These are phyloP conservation scores for Vidua macroura DNA, from an alignment of 2,113 vertebrate species.

Conservation along the genomic window DNA sequence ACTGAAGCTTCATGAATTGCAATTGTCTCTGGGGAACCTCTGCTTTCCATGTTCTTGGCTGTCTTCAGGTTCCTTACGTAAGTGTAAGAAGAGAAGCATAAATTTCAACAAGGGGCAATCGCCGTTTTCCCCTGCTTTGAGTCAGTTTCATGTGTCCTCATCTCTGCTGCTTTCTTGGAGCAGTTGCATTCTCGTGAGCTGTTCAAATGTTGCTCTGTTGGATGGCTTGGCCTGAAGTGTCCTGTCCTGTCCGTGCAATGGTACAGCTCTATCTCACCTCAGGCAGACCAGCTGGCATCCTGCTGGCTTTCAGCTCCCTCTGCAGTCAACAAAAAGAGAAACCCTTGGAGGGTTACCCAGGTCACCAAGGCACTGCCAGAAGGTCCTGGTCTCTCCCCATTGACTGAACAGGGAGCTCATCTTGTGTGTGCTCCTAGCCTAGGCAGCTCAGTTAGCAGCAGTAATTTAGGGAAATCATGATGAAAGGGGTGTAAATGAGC, in stretches of 20 bases:
- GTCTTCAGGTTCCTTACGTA: not conserved
- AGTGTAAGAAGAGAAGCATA: not conserved
- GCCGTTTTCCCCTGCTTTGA: accelerated
- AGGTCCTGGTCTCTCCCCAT: not conserved
- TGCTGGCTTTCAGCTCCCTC: constrained; percentile 62
- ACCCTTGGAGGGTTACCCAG: not conserved
- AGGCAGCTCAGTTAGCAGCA: not conserved
- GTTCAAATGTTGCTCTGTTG: not conserved
- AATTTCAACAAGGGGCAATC: not conserved
- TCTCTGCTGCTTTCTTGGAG: not conserved
- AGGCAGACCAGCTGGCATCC: not conserved
- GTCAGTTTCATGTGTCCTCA: not conserved
- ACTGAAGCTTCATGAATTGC: not conserved
- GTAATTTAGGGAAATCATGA: not conserved
- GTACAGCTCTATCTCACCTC: not conserved
- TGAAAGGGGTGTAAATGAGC: not conserved
- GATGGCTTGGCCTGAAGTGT: not conserved
- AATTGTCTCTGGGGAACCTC: not conserved
- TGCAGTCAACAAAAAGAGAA: constrained; percentile 48
- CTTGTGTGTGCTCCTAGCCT: not conserved
- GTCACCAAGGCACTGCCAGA: not conserved
- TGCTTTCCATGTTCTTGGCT: not conserved
- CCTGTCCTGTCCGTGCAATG: not conserved
- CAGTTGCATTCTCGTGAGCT: not conserved
- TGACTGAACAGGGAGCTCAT: not conserved